Evolutionary conservation across 2,888 invertebrate species (phyloP).

Genomic region (Caradrina kadenii): DNA sequence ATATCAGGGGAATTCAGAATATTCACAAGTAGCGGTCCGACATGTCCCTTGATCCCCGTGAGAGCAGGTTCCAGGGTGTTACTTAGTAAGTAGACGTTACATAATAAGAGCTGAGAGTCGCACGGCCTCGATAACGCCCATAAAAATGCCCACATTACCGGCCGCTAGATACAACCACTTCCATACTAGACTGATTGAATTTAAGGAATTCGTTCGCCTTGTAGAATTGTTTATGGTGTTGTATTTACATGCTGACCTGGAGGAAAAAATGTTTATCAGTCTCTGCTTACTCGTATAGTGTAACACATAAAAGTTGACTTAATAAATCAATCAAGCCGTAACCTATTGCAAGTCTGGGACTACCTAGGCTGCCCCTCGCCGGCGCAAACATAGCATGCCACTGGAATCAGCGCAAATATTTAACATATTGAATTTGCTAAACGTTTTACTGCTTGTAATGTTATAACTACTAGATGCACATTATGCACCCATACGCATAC

Average conservation of each 20-base stretch:
- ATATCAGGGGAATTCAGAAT: neutral
- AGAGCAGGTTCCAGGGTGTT: conserved; percentile 15
- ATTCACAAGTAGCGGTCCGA: neutral
- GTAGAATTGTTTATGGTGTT: conserved; percentile 51
- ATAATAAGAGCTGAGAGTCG: conserved; percentile 28
- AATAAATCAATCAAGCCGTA: conserved; percentile 30
- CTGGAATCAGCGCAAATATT: neutral
- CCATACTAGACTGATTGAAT: conserved; percentile 44
- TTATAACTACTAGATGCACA: no score
- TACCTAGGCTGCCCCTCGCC: neutral
- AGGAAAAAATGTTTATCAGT: conserved; percentile 35
- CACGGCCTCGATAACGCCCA: conserved; percentile 49
- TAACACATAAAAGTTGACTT: neutral
- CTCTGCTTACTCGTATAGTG: neutral
- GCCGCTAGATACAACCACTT: conserved; percentile 34
- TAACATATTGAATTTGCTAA: no score
- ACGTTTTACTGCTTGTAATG: no score
- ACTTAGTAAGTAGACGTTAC: conserved; percentile 23
- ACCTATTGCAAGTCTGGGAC: conserved; percentile 10
- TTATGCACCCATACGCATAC: no score
- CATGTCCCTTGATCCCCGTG: conserved; percentile 2
- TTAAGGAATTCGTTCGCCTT: conserved; percentile 53
- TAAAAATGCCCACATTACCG: conserved; percentile 58
- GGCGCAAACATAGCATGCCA: neutral
- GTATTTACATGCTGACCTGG: conserved; percentile 45